A percentile compares a stretch with the other conserved stretches of the same genome.
phyloP scores from a whole-genome alignment of 2,888 invertebrate species.

The Drosophila putrida region DNA sequence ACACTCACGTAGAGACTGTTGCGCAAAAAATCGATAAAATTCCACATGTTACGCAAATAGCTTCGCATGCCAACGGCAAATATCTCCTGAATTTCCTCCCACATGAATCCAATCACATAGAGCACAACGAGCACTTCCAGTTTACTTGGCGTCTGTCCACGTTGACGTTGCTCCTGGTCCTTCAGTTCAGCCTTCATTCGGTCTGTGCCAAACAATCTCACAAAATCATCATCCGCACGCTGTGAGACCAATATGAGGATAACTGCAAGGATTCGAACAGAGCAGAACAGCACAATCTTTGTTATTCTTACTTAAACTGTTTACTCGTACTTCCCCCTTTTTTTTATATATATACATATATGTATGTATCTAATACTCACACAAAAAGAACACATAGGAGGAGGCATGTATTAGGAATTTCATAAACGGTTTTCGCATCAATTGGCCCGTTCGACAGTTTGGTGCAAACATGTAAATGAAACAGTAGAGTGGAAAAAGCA shows the following conservation, averaged over 20 bases:
- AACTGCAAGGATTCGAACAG: slow-evolving; percentile 87
- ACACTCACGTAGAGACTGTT: slow-evolving; percentile 94
- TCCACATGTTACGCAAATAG: slow-evolving; percentile 97
- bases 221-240: slow-evolving; percentile 92
- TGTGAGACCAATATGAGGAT: slow-evolving; percentile 96
- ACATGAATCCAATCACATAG: slow-evolving; percentile 95
- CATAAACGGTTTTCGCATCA: slow-evolving; percentile 97
- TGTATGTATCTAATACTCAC: slow-evolving; percentile 89
- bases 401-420: slow-evolving; percentile 98
- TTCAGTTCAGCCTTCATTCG: slow-evolving; percentile 88
- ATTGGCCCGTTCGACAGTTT: slow-evolving; percentile 91
- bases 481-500: slow-evolving; percentile 95
- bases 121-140: slow-evolving; percentile 93
- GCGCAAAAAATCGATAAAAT: slow-evolving; percentile 97
- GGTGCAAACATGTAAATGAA: slow-evolving; percentile 94
- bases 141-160: slow-evolving; percentile 94
- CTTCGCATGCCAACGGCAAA: slow-evolving; percentile 94
- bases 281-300: slow-evolving; percentile 8
- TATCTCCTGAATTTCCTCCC: slow-evolving; percentile 96
- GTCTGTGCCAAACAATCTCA: slow-evolving; percentile 90
- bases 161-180: slow-evolving; percentile 89
- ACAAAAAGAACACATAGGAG: slow-evolving; percentile 96
- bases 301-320: slow-evolving; percentile 26
- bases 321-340: background rate
- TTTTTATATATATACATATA: no score